Percentiles rank a stretch among this genome's conserved stretches.
Evolutionary conservation across 2,113 vertebrate species (phyloP).

Genomic region (Poecile atricapillus): DNA sequence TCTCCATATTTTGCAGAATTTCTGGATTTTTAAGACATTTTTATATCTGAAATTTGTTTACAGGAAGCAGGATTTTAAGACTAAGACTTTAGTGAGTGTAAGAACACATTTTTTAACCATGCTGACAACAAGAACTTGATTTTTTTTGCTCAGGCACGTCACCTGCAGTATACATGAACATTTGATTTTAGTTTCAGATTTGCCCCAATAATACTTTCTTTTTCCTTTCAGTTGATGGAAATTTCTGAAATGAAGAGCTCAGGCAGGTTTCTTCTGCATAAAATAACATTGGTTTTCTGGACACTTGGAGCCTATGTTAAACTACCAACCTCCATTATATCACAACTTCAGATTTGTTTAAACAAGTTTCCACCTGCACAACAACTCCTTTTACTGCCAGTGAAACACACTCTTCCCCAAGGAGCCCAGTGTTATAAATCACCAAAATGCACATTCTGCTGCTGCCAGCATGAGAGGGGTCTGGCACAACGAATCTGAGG

Average conservation of each 20-base stretch:
- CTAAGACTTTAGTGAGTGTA: neutral
- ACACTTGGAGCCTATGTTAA: neutral
- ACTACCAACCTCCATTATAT: slow-evolving; percentile 28
- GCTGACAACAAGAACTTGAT: neutral
- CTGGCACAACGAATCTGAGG: slow-evolving; percentile 28
- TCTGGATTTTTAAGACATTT: neutral
- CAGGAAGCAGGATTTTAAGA: neutral
- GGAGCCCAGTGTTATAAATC: slow-evolving; percentile 36
- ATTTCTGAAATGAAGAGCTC: neutral
- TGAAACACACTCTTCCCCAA: slow-evolving; percentile 38
- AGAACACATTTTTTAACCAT: neutral
- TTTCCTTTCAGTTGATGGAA: neutral
- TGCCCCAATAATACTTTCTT: neutral
- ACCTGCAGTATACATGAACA: neutral
- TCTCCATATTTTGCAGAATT: neutral
- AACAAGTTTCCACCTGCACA: slow-evolving; percentile 66
- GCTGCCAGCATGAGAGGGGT: slow-evolving; percentile 39
- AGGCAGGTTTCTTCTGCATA: neutral
- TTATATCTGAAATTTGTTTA: neutral
- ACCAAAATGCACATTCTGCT: neutral
- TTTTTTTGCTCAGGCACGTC: neutral
- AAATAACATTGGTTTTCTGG: slow-evolving; percentile 5
- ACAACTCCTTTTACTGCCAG: slow-evolving; percentile 28
- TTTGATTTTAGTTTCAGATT: neutral
- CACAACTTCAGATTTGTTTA: slow-evolving; percentile 49